Base-by-base conservation (phyloP, 2,113 vertebrate genomes). In the Lophura nycthemera region DNA sequence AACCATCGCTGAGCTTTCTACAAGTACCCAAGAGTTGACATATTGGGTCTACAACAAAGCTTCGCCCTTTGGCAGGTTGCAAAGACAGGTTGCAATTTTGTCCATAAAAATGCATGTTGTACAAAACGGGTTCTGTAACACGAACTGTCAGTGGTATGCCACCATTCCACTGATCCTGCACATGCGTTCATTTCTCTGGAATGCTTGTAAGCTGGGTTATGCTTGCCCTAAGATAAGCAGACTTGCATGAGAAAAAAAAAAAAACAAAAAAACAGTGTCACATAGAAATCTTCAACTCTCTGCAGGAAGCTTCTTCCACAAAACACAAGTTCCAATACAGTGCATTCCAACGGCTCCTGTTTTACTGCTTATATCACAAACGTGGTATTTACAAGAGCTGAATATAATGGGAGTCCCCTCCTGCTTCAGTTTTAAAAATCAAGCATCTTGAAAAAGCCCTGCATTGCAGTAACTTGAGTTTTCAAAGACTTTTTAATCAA, bases 131-230 rank as follows among this genome's bases (percentile, higher is more conserved):
- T 72, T 88, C 91, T 91, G 95, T 96, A 97, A 97, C 70, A 92
- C 77, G 94, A 97, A 95, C 96, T 95, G 91, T 77, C 80, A 92
- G 79, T 71, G 91, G 87, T 94, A 94, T 92, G 95, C 96, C 88
- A 95, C 94, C 89, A 95, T 95, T 91, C 93, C 82, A 96, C 82
- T 86, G 89, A 94, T 96, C 88, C 89, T 86, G 85, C 89, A 96
- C 93, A 96, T 95, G 96, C 76, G 65, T 95, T 97, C 96, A 97
- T 93, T 91, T 95, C 96, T 92, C 85, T 95, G 95, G 96, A 97
- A 97, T 97, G 96, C 93, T 60, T 86, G 87, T 88, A 95, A 92
- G 95, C 94, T 64, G 69, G 90, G 83, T 74, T 88, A 81, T 94
- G 95, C 77, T 86, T 95, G 83, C 85, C 74, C 88, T 82, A 94